Evolutionary conservation across 2,797 vertebrate species (phyloP).

Genomic region (Lepilemur septentrionalis): DNA sequence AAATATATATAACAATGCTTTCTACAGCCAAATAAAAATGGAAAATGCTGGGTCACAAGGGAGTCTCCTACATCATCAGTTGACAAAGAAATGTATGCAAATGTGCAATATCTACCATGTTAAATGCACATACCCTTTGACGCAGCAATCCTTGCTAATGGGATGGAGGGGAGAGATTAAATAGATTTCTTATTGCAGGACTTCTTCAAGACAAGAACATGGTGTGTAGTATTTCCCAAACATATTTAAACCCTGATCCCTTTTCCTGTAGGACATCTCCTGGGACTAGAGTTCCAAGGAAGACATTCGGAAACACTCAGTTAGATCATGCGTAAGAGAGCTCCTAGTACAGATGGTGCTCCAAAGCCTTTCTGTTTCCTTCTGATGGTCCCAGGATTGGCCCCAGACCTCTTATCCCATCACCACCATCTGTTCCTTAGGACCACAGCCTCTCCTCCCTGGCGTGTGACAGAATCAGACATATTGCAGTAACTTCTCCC

Average conservation of each 20-base stretch:
- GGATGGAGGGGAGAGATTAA: neutral
- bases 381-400: conserved; percentile 40
- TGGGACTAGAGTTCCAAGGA: neutral
- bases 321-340: neutral
- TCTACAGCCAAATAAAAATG: neutral
- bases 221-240: neutral
- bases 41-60: neutral
- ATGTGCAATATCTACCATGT: neutral
- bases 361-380: conserved; percentile 53
- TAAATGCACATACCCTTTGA: neutral
- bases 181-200: neutral
- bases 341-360: neutral
- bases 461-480: neutral
- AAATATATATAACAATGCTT: neutral
- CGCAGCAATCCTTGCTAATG: neutral
- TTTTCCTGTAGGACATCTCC: conserved; percentile 15
- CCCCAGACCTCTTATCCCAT: neutral
- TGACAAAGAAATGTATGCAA: neutral
- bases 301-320: conserved; percentile 57
- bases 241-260: neutral
- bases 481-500: neutral
- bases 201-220: neutral
- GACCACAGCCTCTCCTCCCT: neutral
- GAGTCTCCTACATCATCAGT: neutral
- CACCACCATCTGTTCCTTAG: conserved; percentile 33